Percentiles rank a stretch among this genome's conserved stretches.
These are phyloP conservation scores for Pelodiscus sinensis DNA, from an alignment of 2,113 vertebrate species.

Conservation along the genomic window DNA sequence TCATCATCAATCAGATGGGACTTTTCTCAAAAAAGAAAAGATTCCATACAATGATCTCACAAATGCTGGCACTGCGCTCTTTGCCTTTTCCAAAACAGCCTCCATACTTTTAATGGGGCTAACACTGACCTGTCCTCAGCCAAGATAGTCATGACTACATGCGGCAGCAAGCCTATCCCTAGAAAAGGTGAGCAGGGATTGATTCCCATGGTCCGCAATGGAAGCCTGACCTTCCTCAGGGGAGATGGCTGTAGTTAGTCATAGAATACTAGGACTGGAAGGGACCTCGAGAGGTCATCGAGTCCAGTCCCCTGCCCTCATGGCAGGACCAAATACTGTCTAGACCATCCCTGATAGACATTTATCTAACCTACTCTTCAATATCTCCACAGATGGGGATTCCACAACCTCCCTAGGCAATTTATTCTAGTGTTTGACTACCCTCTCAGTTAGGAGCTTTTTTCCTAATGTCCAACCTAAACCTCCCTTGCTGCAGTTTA, in stretches of 20 bases:
- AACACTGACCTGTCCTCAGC: neutral
- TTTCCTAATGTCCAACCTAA: no score
- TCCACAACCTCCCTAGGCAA: no score
- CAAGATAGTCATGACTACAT: neutral
- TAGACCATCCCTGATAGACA: no score
- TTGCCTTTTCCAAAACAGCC: slow-evolving; percentile 19
- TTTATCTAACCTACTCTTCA: no score
- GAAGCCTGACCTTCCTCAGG: neutral
- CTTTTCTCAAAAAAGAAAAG: neutral
- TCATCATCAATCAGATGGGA: neutral
- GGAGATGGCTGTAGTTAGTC: neutral
- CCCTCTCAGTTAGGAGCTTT: no score
- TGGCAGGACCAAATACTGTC: no score
- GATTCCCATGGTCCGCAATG: neutral
- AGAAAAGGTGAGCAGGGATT: neutral
- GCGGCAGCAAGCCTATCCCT: neutral
- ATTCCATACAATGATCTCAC: neutral
- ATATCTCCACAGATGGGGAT: no score
- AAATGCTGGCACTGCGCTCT: neutral
- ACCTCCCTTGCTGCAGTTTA: no score
- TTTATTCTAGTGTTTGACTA: no score
- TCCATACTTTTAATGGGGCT: neutral
- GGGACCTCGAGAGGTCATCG: no score
- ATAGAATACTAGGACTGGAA: no score
- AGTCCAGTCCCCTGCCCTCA: no score